A percentile compares a stretch with the other conserved stretches of the same genome.
Conservation (phyloP, 2,888 invertebrate species). For the Drosophila rellima region DNA sequence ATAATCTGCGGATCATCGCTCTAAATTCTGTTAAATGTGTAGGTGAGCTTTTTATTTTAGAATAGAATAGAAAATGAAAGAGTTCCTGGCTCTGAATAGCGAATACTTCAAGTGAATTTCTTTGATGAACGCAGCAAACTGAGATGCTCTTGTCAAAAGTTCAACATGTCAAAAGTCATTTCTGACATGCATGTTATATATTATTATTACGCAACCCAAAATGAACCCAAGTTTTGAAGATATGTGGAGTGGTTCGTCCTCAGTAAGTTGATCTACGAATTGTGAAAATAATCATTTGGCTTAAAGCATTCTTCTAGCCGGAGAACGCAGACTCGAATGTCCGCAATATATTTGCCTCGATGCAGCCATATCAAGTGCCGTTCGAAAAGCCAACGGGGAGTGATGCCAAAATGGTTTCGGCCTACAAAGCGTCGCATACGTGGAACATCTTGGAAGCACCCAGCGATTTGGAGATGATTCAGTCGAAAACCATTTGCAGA, state of each 20-base stretch:
- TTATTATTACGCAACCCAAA: not conserved
- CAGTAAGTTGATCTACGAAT: constrained; percentile 22
- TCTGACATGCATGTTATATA: not conserved
- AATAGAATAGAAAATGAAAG: too few relatives aligned
- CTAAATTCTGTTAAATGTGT: not conserved
- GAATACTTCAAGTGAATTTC: not conserved
- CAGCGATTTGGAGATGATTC: constrained; percentile 42
- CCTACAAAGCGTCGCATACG: constrained; percentile 39
- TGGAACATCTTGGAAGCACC: not conserved
- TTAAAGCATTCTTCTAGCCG: not conserved
- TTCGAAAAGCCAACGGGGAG: not conserved
- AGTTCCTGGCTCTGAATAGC: too few relatives aligned
- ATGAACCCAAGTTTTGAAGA: constrained; percentile 45
- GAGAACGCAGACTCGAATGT: not conserved
- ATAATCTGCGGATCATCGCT: not conserved
- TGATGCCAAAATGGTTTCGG: constrained; percentile 30
- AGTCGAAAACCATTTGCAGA: constrained; percentile 35
- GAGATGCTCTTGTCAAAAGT: not conserved
- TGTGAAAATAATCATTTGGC: not conserved
- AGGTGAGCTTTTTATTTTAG: not conserved
- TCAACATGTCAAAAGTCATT: too few relatives aligned
- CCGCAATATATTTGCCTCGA: constrained; percentile 31
- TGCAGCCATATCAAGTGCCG: constrained; percentile 37
- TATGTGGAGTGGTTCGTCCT: constrained; percentile 19
- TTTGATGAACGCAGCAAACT: not conserved